These are phyloP conservation scores for Dreissena polymorpha DNA, from an alignment of 1,140 invertebrate species.

Conservation along the genomic window DNA sequence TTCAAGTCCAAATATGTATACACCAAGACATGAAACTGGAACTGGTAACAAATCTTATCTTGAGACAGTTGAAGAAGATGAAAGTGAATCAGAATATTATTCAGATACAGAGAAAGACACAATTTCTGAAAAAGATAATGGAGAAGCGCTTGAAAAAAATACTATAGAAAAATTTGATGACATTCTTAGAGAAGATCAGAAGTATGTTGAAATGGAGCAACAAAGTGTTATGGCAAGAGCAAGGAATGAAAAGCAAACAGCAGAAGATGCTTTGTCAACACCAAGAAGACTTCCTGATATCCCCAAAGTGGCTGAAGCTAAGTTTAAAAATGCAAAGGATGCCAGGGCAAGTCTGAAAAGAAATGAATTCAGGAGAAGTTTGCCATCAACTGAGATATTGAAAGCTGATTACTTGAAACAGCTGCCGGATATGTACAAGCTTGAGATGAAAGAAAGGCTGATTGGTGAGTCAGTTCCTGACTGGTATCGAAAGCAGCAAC, in stretches of 20 bases:
- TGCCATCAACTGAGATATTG: conserved; percentile 21
- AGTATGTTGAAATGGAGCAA: not conserved
- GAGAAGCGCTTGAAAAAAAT: conserved; percentile 11
- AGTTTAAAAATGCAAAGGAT: no score
- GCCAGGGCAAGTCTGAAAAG: not conserved
- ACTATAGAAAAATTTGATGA: not conserved
- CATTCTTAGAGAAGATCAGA: not conserved
- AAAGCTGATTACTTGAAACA: conserved; percentile 32
- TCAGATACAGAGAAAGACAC: conserved; percentile 7
- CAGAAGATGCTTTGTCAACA: not conserved
- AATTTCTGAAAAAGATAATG: conserved; percentile 34
- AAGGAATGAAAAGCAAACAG: not conserved
- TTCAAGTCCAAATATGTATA: no score
- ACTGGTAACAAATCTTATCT: no score
- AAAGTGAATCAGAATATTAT: conserved; percentile 3
- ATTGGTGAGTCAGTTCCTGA: conserved; percentile 9
- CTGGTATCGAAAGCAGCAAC: conserved; percentile 21
- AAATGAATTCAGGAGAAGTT: conserved; percentile 5
- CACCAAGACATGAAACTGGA: no score
- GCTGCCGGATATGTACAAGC: conserved; percentile 30
- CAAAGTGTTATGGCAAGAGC: not conserved
- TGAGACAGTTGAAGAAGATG: no score
- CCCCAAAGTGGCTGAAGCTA: no score
- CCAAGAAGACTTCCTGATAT: no score
- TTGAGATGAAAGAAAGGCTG: conserved; percentile 35